These are phyloP conservation scores for Australoheros scitulus DNA, from an alignment of 2,113 vertebrate genomes.

Conservation along the genomic window DNA sequence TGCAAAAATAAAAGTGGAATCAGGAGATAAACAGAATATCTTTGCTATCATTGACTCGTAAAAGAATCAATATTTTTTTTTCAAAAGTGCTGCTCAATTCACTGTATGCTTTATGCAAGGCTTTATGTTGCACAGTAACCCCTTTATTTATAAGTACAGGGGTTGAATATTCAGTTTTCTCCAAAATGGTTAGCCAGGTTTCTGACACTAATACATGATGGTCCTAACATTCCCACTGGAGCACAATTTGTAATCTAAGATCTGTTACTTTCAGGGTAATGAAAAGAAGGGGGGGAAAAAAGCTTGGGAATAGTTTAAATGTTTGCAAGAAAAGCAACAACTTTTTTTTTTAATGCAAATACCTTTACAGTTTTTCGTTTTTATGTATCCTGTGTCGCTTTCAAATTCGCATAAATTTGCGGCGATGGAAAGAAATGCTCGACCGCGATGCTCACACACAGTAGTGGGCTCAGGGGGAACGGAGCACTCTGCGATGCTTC, in stretches of 20 bases:
- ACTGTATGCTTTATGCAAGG: too few relatives aligned
- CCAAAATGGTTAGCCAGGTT: too few relatives aligned
- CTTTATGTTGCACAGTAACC: too few relatives aligned
- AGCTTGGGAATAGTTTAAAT: neutral
- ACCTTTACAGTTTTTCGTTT: conserved; percentile 2
- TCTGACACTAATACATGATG: too few relatives aligned
- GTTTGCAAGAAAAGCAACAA: neutral
- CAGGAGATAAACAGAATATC: neutral
- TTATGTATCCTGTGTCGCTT: rapidly evolving
- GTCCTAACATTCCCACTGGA: neutral
- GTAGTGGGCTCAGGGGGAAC: neutral
- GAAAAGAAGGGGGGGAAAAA: too few relatives aligned
- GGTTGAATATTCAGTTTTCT: too few relatives aligned
- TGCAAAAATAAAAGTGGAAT: neutral
- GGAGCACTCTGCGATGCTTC: neutral
- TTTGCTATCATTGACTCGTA: neutral
- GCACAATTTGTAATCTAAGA: too few relatives aligned
- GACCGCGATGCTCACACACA: conserved; percentile 15
- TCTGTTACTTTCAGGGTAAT: neutral
- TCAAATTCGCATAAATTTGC: conserved; percentile 23
- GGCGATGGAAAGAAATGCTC: neutral
- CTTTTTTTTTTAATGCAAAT: neutral
- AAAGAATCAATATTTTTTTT: too few relatives aligned
- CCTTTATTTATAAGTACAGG: too few relatives aligned
- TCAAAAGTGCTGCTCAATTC: too few relatives aligned